These are phyloP conservation scores for Drosophila gaucha DNA, from an alignment of 2,888 invertebrate genomes.

Conservation along the genomic window DNA sequence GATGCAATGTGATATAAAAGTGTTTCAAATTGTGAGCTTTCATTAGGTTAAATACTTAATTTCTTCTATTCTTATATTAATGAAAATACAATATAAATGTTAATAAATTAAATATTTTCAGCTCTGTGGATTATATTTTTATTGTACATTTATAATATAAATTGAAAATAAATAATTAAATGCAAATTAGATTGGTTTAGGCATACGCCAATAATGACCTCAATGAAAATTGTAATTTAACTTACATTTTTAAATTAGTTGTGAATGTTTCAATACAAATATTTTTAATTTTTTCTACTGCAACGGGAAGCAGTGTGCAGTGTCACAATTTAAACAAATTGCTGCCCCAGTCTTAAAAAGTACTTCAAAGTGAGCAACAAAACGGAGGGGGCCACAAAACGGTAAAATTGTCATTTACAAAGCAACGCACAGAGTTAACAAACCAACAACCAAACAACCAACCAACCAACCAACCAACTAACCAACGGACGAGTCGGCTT, in stretches of 20 bases:
- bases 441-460: conserved; percentile 16
- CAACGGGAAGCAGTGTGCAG: conserved; percentile 40
- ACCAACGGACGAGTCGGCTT: conserved; percentile 19
- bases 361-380: conserved; percentile 54
- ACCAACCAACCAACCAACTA: conserved; percentile 5
- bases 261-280: not conserved
- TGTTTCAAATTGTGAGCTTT: not conserved
- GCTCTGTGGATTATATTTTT: no score
- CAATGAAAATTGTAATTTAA: no score
- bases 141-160: no score
- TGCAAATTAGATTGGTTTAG: no score
- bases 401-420: conserved; percentile 76
- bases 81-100: not conserved
- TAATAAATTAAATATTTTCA: not conserved
- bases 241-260: not conserved
- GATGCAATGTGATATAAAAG: conserved; percentile 23
- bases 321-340: conserved; percentile 60
- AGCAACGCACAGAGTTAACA: conserved; percentile 54
- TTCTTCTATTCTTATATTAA: not conserved
- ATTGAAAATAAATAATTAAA: no score
- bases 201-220: no score
- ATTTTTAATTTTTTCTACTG: not conserved
- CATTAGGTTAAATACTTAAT: not conserved
- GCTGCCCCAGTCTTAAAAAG: conserved; percentile 57
- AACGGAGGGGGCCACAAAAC: conserved; percentile 51